Percentiles rank a stretch among this genome's conserved stretches.
Conservation (phyloP, 2,888 invertebrate genomes). For the Phlogophora meticulosa region DNA sequence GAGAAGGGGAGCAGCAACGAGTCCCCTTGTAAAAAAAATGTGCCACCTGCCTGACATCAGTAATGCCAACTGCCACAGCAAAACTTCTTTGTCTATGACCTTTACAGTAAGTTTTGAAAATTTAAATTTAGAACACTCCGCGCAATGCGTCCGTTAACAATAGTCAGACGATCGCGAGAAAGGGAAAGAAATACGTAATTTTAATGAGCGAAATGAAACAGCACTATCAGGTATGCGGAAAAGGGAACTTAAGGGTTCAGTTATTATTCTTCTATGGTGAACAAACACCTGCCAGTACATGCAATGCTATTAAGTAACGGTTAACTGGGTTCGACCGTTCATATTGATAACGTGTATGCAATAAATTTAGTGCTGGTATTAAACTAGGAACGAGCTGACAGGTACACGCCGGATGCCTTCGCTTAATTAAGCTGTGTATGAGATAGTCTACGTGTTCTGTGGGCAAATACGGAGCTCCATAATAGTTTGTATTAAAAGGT, state of each 20-base stretch:
- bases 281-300: conserved; percentile 63
- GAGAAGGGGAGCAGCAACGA: background rate
- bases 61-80: conserved; percentile 30
- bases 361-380: conserved; percentile 47
- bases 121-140: conserved; percentile 64
- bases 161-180: conserved; percentile 53
- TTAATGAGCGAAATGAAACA: conserved; percentile 41
- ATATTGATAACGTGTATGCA: conserved; percentile 52
- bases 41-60: conserved; percentile 9
- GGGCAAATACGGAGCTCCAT: conserved; percentile 20
- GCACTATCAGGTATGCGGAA: conserved; percentile 57
- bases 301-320: conserved; percentile 58
- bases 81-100: conserved; percentile 53
- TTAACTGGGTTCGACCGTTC: conserved; percentile 48
- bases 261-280: conserved; percentile 54
- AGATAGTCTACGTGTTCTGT: conserved; percentile 42
- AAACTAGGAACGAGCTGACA: conserved; percentile 49
- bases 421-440: conserved; percentile 44
- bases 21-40: background rate
- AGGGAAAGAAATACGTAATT: conserved; percentile 40
- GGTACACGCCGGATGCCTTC: conserved; percentile 52
- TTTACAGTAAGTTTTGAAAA: conserved; percentile 46
- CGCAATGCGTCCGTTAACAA: conserved; percentile 50
- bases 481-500: conserved; percentile 19
- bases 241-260: conserved; percentile 50